phyloP scores from a whole-genome alignment of 2,113 vertebrate genomes.

The Eclectus roratus region DNA sequence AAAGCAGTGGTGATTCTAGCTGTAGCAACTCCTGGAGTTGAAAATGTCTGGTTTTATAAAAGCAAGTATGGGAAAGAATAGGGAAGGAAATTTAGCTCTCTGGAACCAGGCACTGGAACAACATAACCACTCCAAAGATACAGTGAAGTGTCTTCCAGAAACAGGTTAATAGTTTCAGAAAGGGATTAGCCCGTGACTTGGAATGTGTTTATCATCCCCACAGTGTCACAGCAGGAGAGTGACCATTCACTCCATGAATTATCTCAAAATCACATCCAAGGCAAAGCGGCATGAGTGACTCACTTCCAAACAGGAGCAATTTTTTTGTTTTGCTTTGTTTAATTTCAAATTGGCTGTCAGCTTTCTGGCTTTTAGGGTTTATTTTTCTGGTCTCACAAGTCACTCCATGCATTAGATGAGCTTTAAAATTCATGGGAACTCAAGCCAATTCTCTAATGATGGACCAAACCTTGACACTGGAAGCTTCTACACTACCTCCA shows the following conservation, averaged over 20 bases:
- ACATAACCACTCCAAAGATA: not conserved
- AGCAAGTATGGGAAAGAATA: not conserved
- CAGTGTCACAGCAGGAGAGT: not conserved
- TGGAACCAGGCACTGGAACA: not conserved
- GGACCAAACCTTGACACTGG: not conserved
- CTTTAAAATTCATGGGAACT: not conserved
- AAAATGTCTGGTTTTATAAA: not conserved
- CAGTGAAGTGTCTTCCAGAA: not conserved
- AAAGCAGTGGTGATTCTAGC: not conserved
- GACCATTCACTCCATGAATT: not conserved
- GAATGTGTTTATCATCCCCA: not conserved
- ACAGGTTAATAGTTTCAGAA: conserved; percentile 23
- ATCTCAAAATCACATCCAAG: conserved; percentile 1
- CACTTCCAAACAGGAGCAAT: not conserved
- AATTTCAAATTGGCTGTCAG: conserved; percentile 20
- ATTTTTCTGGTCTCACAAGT: not conserved
- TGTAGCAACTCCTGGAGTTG: not conserved
- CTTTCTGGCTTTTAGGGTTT: not conserved
- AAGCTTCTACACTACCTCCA: not conserved
- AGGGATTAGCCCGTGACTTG: not conserved
- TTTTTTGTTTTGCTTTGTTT: conserved; percentile 31
- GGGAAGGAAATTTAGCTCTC: not conserved
- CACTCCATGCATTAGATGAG: not conserved
- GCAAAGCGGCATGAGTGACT: not conserved
- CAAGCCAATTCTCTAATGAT: not conserved